These are phyloP conservation scores for Entomobrya proxima DNA, from an alignment of 2,888 invertebrate species.

Conservation along the genomic window DNA sequence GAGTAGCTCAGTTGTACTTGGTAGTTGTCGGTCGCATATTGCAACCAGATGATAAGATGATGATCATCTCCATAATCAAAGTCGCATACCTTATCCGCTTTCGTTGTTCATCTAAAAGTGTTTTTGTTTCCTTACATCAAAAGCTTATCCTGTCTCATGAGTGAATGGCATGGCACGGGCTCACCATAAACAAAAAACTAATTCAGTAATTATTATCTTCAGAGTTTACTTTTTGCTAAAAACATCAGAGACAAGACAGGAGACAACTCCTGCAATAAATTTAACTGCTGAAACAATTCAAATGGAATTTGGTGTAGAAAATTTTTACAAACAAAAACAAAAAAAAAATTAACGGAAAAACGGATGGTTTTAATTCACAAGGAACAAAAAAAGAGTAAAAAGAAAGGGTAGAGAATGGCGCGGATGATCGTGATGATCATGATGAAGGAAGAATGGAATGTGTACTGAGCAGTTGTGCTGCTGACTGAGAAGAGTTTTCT, in stretches of 20 bases:
- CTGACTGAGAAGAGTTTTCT: too few species aligned
- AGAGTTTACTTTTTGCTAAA: conserved; percentile 36
- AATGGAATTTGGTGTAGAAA: conserved; percentile 35
- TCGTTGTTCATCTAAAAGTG: not conserved
- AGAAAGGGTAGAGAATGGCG: conserved; percentile 25
- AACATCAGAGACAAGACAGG: not conserved
- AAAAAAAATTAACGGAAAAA: conserved; percentile 13
- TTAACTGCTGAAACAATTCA: conserved; percentile 49
- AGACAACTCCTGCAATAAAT: conserved; percentile 38
- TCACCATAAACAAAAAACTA: not conserved
- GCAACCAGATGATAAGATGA: conserved; percentile 48
- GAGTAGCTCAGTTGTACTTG: not conserved
- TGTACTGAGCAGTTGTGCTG: conserved; percentile 24
- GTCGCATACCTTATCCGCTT: conserved; percentile 15
- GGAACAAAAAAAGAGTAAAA: not conserved
- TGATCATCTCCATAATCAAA: not conserved
- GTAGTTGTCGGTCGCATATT: conserved; percentile 44
- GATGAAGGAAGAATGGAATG: conserved; percentile 44
- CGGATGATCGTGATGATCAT: conserved; percentile 3
- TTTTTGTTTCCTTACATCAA: conserved; percentile 40
- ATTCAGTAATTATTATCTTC: conserved; percentile 44
- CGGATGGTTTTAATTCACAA: conserved; percentile 49
- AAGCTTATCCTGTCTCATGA: conserved; percentile 6
- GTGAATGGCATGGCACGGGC: conserved; percentile 30
- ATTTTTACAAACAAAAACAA: conserved; percentile 43